These are phyloP conservation scores for Enteromius trimaculatus DNA, from an alignment of 2,797 vertebrate species.

Conservation along the genomic window DNA sequence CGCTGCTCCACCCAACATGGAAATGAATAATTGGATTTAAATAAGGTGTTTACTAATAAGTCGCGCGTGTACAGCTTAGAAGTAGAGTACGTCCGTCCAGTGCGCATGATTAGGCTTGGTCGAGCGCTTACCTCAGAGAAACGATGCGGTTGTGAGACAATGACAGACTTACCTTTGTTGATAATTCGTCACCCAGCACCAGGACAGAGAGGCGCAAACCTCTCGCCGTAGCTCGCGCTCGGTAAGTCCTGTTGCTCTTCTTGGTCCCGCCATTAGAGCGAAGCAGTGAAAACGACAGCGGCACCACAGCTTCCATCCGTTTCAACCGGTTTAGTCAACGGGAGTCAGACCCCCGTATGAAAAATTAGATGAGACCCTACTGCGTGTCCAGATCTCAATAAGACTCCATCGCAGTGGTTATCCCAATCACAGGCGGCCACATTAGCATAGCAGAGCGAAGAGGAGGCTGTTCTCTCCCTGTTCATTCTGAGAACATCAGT, in stretches of 20 bases:
- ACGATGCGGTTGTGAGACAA: conserved; percentile 32
- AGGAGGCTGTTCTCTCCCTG: conserved; percentile 64
- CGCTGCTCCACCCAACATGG: conserved; percentile 25
- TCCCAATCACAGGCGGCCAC: conserved; percentile 74
- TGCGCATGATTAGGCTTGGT: conserved; percentile 22
- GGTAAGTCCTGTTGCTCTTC: conserved; percentile 60
- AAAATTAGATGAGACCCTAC: conserved; percentile 75
- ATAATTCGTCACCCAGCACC: conserved; percentile 71
- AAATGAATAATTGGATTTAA: conserved; percentile 30
- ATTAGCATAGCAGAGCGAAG: conserved; percentile 66
- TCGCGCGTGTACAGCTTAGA: not conserved
- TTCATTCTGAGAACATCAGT: conserved; percentile 66
- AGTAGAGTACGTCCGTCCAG: conserved; percentile 17
- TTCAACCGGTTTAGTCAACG: conserved; percentile 49
- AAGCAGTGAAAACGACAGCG: conserved; percentile 50
- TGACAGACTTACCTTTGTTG: conserved; percentile 75
- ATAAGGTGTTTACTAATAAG: conserved; percentile 26
- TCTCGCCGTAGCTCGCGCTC: conserved; percentile 64
- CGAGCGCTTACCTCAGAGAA: conserved; percentile 40
- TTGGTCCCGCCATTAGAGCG: conserved; percentile 56
- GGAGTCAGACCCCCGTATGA: conserved; percentile 70
- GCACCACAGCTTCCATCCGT: conserved; percentile 48
- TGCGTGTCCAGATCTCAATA: conserved; percentile 70
- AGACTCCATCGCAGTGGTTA: conserved; percentile 76
- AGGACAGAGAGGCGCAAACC: conserved; percentile 55